Percentiles rank a stretch among this genome's conserved stretches.
Conservation (phyloP, 2,888 invertebrate genomes). For the Chrysolina americana region DNA sequence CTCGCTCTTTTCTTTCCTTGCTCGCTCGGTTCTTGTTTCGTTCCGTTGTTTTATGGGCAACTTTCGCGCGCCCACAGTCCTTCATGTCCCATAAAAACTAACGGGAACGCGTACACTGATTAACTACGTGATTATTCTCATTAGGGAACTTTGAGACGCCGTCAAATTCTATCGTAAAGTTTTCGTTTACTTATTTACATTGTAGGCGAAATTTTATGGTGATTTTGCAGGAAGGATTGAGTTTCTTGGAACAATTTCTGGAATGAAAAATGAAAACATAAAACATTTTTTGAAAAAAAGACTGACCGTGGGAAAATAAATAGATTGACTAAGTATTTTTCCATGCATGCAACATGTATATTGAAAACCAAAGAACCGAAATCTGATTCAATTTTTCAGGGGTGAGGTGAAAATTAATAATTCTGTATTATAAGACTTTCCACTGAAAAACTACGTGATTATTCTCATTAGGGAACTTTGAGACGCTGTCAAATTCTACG, state of each 20-base stretch:
- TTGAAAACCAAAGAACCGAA: no score
- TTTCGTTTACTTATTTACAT: constrained; percentile 29
- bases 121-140: constrained; percentile 60
- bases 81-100: constrained; percentile 60
- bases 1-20: constrained; percentile 41
- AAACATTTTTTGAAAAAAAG: no score
- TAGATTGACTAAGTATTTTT: no score
- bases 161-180: constrained; percentile 46
- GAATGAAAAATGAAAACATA: no score
- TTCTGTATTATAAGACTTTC: no score
- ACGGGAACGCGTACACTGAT: constrained; percentile 60
- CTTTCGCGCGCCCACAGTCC: constrained; percentile 56
- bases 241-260: no score
- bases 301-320: no score
- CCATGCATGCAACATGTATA: no score
- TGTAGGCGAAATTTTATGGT: neutral
- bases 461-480: constrained; percentile 59
- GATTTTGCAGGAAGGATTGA: neutral
- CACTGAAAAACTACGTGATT: no score
- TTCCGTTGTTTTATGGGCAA: constrained; percentile 59
- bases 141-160: constrained; percentile 56
- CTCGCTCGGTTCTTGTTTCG: constrained; percentile 49
- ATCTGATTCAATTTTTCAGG: no score
- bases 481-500: constrained; percentile 50
- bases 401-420: no score